Base-by-base conservation (phyloP, 2,113 vertebrate genomes). In the Pyxicephalus adspersus region DNA sequence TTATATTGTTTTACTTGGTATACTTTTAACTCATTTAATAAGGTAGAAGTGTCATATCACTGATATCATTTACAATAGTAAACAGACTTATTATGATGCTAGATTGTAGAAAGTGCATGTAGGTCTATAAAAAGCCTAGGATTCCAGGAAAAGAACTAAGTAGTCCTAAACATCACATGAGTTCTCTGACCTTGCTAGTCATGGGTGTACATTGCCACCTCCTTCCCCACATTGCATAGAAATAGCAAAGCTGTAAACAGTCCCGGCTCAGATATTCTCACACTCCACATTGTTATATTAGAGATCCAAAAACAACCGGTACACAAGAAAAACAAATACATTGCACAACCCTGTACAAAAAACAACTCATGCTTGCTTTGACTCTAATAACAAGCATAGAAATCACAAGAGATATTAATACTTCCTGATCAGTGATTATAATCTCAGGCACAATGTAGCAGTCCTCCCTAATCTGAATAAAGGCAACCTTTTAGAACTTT, bases 81-180 rank as follows among this genome's bases (percentile, higher is more conserved):
- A n/a, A 60, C 11, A n/a, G 22, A 23, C 23, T 60, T 60, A 60
- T 60, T 60, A 60, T 60, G 57, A 9, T n/a, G 23, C n/a, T 60
- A 25, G 9, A 22, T 5, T 60, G 20, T 60, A 18, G 17, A 29
- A 23, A 19, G 25, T 16, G 19, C 25, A 28, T 22, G 1, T 17
- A 22, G 16, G 18, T 29, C 61, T 64, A 64, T 29, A 29, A 64
- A 63, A 64, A 64, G 61, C 15, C 16, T 29, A 28, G 26, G 26
- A 29, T 64, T 64, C 61, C 26, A 64, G 29, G 16, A 64, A 31
- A 64, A 64, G 61, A 64, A 28, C 61, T 64, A 45, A 13, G 38
- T 15, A 64, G 61, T 18, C 26, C 7, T 61, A 11, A 61, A n/a
- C 15, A 17, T 19, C 26, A 64, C 26, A 17, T 64, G 61, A 64